Evolutionary conservation across 1,140 invertebrate genomes (phyloP), one percentile per base, ranked within the genome.

Genomic region (Drepana arcuata): DNA sequence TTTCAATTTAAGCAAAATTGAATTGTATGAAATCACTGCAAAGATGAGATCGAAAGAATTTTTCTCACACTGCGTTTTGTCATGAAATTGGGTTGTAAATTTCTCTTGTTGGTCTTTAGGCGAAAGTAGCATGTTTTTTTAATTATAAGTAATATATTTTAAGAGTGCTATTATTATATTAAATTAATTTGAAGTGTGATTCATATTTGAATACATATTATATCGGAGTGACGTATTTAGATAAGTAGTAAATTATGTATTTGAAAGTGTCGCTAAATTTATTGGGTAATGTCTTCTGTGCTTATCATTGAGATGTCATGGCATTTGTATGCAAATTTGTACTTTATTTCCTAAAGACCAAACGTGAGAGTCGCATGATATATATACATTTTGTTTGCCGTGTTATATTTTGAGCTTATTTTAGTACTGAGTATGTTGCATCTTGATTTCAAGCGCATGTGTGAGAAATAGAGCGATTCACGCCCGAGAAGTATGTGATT

Each of bases 291-390:
- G 66, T 67, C 38, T 31, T 45, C 33, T 46, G 34, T 60, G 54
- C 55, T 69, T 61, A 70, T 60, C 41, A 33, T 55, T 60, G 44
- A 48, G 36, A 45, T 54, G 34, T 48, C 43, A 50, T 31, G 33
- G 46, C 33, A 49, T 21, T 53, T 51, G 56, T 58, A 52, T 67
- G 59, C 51, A 16, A 57, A 38, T 55, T 47, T 69, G 47, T 66
- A 59, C 43, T 59, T 61, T 73, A 61, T 71, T 71, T 71, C 70
- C 78, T 82, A 79, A 82, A 82, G 78, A 82, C 74, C 78, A 82
- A 82, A 79, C 71, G 72, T 71, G 70, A 81, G 71, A 75, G 42
- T 59, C 72, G 75, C 75, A 81, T 81, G 75, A 52, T 52, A 34
- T 64, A 54, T 21, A 55, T 53, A 41, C 61, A 41, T 58, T 68